These are phyloP conservation scores for Lathronympha strigana DNA, from an alignment of 2,888 invertebrate species.

Conservation along the genomic window DNA sequence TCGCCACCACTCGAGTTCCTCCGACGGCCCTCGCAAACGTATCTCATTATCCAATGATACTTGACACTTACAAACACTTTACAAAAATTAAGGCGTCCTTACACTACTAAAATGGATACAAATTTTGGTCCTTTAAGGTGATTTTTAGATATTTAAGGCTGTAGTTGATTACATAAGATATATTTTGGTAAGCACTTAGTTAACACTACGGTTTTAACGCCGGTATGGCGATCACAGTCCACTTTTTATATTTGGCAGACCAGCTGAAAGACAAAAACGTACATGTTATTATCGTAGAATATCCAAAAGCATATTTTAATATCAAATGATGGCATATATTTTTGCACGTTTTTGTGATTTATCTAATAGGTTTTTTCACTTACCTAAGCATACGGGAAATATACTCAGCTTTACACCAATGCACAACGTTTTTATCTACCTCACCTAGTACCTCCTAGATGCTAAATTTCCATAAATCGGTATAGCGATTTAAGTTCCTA, in stretches of 20 bases:
- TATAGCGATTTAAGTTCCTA: no score
- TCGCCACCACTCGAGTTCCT: slow-evolving; percentile 55
- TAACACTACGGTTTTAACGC: slow-evolving; percentile 70
- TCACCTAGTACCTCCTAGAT: no score
- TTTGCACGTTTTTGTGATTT: not conserved
- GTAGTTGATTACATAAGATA: slow-evolving; percentile 62
- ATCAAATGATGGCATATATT: slow-evolving; percentile 37
- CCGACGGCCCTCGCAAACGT: slow-evolving; percentile 32
- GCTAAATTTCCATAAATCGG: no score
- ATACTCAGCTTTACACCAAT: no score
- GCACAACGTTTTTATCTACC: no score
- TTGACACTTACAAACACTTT: slow-evolving; percentile 42
- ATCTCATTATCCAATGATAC: slow-evolving; percentile 39
- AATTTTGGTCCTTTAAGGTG: slow-evolving; percentile 81
- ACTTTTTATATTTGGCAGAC: slow-evolving; percentile 50
- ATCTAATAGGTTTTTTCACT: no score
- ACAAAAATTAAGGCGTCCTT: slow-evolving; percentile 76
- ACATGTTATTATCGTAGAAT: slow-evolving; percentile 24
- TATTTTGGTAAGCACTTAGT: slow-evolving; percentile 75
- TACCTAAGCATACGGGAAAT: no score
- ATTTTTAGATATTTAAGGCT: slow-evolving; percentile 72
- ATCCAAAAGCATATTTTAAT: slow-evolving; percentile 42
- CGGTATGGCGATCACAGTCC: slow-evolving; percentile 75
- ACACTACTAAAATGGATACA: slow-evolving; percentile 68
- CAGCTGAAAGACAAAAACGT: slow-evolving; percentile 49